Evolutionary conservation across 2,888 invertebrate species (phyloP).

Genomic region (Dynastes hyllus): DNA sequence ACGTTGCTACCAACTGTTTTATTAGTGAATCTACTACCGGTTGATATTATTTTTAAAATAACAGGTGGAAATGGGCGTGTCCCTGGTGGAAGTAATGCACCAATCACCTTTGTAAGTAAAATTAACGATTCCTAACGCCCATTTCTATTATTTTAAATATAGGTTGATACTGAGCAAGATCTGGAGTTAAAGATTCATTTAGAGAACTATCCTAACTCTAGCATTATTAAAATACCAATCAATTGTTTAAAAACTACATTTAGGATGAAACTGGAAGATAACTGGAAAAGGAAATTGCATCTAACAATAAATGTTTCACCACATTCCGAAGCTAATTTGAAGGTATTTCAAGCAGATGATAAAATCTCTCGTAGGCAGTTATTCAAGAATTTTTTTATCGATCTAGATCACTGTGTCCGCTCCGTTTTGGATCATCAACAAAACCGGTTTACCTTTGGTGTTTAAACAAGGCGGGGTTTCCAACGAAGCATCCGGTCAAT

Average conservation of each 20-base stretch:
- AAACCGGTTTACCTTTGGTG: conserved; percentile 95
- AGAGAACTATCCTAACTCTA: conserved; percentile 82
- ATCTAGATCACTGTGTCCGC: conserved; percentile 83
- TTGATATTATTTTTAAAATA: conserved; percentile 81
- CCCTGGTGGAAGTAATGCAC: conserved; percentile 65
- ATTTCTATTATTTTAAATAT: conserved; percentile 52
- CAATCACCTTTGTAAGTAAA: conserved; percentile 64
- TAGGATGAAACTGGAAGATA: conserved; percentile 83
- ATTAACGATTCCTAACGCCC: neutral
- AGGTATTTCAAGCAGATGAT: conserved; percentile 58
- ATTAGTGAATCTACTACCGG: conserved; percentile 90
- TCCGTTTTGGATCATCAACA: conserved; percentile 97
- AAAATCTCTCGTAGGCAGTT: neutral
- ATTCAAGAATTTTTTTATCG: neutral
- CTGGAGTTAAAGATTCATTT: conserved; percentile 84
- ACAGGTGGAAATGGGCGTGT: conserved; percentile 66
- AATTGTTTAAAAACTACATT: conserved; percentile 63
- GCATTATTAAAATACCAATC: conserved; percentile 63
- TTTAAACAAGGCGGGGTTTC: conserved; percentile 91
- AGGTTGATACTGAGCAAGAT: conserved; percentile 83
- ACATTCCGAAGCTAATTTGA: conserved; percentile 67
- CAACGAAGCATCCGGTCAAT: conserved; percentile 89
- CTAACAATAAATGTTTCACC: conserved; percentile 76
- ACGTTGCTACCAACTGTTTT: conserved; percentile 88
- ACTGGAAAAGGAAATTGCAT: conserved; percentile 81